A percentile compares a stretch with the other conserved stretches of the same genome.
Evolutionary conservation across 2,113 vertebrate genomes (phyloP).

Genomic region (Raja brachyura): DNA sequence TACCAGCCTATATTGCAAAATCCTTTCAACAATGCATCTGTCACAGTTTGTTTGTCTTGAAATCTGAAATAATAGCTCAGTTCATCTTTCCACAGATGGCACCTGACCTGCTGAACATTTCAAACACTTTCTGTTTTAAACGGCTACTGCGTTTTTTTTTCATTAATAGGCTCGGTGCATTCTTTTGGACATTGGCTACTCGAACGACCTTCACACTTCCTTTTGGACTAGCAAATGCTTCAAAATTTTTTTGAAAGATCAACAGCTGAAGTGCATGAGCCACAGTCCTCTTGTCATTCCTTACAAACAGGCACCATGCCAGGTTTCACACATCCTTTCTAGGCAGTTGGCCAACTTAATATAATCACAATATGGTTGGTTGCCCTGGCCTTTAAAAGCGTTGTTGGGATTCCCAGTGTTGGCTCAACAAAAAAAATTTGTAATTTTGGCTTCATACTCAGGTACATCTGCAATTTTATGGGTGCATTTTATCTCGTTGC

Average conservation of each 20-base stretch:
- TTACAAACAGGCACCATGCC: neutral
- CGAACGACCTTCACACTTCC: neutral
- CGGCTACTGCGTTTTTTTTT: too few species aligned
- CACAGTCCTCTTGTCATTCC: neutral
- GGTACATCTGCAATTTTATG: neutral
- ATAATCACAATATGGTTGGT: neutral
- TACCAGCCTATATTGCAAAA: too few species aligned
- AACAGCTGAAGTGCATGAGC: too few species aligned
- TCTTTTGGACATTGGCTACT: too few species aligned
- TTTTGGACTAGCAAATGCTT: neutral
- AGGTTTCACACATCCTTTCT: neutral
- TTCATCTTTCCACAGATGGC: too few species aligned
- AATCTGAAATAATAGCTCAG: too few species aligned
- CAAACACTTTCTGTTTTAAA: too few species aligned
- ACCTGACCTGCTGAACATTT: too few species aligned
- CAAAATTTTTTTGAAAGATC: neutral
- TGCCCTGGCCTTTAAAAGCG: neutral
- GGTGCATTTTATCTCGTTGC: too few species aligned
- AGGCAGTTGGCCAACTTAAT: neutral
- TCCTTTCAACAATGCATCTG: too few species aligned
- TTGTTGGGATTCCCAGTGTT: neutral
- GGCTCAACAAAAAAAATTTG: neutral
- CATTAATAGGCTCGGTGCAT: too few species aligned
- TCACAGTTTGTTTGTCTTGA: too few species aligned
- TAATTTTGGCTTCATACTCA: neutral